Base-by-base conservation (phyloP, 2,797 vertebrate genomes). In the Scarus forsteni region DNA sequence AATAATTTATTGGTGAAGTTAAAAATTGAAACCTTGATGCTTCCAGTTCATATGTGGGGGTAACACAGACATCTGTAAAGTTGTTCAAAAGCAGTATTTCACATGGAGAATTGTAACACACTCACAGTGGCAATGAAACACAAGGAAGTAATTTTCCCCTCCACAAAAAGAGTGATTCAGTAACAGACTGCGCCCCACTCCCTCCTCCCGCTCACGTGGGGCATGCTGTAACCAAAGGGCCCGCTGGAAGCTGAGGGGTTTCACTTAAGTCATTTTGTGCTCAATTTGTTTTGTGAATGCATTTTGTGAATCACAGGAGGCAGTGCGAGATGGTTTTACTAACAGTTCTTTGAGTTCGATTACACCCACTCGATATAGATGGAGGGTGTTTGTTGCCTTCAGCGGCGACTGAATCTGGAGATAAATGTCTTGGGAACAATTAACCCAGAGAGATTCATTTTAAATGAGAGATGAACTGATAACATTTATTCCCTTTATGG, bases 61-160 rank as follows among this genome's bases (percentile, higher is more conserved):
- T 51, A 49, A 42, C 57, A 56, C 45, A 60, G 51, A 50, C 8
- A 10, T 60, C 65, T 66, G 16, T 35, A 42, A 66, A 42, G 27
- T 45, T 52, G 49, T 27, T 40, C 54, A 68, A 59, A 80, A 66
- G 67, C 36, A 72, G 72, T 48, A 68, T 66, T 81, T 85, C 45
- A 70, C 45, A 76, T 75, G 38, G 66, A 48, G 54, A 46, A 12
- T 50, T 74, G 75, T 49, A 66, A 70, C 60, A 38, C 49, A 45
- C 46, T 53, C 43, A 59, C 46, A 66, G 44, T 50, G 59, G 73
- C 66, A 74, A 63, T 58, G 44, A 58, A 64, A 67, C 82, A 85
- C 77, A 79, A 71, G 78, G 82, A 88, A 88, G 80, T 84, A 85
- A 90, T 88, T 91, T 86, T 66, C 72, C 85, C 78, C 52, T 86